Conservation (phyloP, 2,113 vertebrate species). For the Puma concolor region DNA sequence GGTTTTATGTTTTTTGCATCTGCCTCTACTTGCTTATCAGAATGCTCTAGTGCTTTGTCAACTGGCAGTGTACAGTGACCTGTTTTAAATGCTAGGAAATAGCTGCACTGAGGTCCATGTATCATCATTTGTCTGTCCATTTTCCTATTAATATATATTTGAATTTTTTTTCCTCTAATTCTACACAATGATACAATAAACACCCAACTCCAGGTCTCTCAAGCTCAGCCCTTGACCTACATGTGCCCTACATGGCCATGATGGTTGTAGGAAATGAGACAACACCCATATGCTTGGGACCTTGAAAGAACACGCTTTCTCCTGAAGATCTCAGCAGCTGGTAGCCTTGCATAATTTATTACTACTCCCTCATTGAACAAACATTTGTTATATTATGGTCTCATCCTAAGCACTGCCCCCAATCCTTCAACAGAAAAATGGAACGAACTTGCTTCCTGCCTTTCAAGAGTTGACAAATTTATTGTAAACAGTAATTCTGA, state of each 20-base stretch:
- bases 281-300: neutral
- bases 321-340: neutral
- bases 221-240: neutral
- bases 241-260: neutral
- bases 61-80: neutral
- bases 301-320: neutral
- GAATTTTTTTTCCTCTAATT: neutral
- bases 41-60: neutral
- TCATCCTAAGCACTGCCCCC: neutral
- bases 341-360: neutral
- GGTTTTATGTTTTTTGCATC: neutral
- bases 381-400: slow-evolving; percentile 16
- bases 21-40: neutral
- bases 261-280: neutral
- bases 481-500: slow-evolving; percentile 18
- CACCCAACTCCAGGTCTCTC: neutral
- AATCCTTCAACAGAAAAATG: slow-evolving; percentile 3
- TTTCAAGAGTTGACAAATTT: slow-evolving; percentile 24
- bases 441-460: neutral
- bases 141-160: neutral
- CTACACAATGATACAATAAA: neutral
- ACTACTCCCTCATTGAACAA: slow-evolving; percentile 15
- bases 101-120: neutral
- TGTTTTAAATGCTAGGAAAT: neutral
- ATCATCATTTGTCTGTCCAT: neutral